Conservation (phyloP, 2,113 vertebrate species). For the Ploceus nigricollis region DNA sequence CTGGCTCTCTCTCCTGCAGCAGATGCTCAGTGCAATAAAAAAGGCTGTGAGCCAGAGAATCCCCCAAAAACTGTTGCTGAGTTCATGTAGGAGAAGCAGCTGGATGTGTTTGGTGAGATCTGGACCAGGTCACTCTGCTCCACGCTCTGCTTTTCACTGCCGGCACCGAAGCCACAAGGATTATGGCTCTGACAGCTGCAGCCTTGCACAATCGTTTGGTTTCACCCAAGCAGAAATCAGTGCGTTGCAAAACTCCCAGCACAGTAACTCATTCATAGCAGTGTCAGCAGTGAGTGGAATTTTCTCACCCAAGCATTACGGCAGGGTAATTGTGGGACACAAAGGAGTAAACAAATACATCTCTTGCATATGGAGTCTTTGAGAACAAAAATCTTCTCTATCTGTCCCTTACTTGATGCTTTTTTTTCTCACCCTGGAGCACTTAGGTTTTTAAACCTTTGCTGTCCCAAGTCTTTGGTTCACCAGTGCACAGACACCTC, state of each 20-base stretch:
- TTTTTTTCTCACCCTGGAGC: not conserved
- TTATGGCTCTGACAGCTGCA: conserved; percentile 18
- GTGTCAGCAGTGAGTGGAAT: not conserved
- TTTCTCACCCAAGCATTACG: not conserved
- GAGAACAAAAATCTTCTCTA: not conserved
- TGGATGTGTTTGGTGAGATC: not conserved
- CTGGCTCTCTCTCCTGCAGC: not conserved
- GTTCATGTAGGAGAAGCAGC: not conserved
- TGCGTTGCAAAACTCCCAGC: not conserved
- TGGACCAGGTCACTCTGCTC: not conserved
- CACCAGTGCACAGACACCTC: not conserved
- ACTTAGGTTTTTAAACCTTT: not conserved
- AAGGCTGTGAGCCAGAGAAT: not conserved
- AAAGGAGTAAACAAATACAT: not conserved
- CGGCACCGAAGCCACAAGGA: not conserved
- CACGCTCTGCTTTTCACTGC: not conserved
- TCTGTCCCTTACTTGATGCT: not conserved
- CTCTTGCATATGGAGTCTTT: not conserved
- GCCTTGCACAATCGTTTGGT: not conserved
- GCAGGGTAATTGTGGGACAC: not conserved
- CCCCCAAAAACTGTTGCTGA: not conserved
- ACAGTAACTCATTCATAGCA: not conserved
- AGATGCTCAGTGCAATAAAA: not conserved
- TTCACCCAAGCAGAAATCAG: not conserved
- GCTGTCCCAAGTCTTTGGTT: not conserved